Percentiles rank a stretch among this genome's conserved stretches.
These are phyloP conservation scores for Zaprionus africanus DNA, from an alignment of 1,140 invertebrate species.

Conservation along the genomic window DNA sequence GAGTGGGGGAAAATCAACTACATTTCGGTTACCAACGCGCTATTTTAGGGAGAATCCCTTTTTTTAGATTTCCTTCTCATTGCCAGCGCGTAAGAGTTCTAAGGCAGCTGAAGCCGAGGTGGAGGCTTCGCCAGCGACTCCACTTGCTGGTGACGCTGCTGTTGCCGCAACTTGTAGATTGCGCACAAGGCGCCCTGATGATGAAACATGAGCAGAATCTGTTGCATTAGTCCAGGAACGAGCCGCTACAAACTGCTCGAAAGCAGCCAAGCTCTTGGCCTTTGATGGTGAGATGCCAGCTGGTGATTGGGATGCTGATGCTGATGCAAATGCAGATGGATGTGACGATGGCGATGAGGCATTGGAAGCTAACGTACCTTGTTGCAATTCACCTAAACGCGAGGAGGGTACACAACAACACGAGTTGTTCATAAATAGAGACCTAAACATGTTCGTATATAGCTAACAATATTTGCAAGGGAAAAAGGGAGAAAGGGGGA, in stretches of 20 bases:
- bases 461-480: conserved; percentile 30
- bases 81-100: conserved; percentile 25
- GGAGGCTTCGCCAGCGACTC: conserved; percentile 29
- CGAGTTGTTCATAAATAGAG: conserved; percentile 32
- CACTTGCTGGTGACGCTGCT: conserved; percentile 21
- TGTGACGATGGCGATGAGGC: conserved; percentile 44
- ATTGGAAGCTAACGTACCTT: conserved; percentile 73
- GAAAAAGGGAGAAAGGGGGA: conserved; percentile 20
- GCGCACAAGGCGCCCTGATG: conserved; percentile 67
- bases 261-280: conserved; percentile 68
- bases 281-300: conserved; percentile 55
- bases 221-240: conserved; percentile 64
- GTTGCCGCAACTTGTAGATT: conserved; percentile 51
- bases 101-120: conserved; percentile 27
- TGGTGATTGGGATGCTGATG: conserved; percentile 50
- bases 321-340: conserved; percentile 39
- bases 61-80: conserved; percentile 66
- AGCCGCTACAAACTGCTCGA: conserved; percentile 68
- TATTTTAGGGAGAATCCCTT: conserved; percentile 6
- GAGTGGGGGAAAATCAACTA: conserved; percentile 27
- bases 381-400: conserved; percentile 80
- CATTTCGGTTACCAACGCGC: conserved; percentile 47
- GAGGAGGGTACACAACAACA: conserved; percentile 47
- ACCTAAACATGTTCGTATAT: conserved; percentile 28
- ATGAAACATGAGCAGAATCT: conserved; percentile 66